A percentile compares a stretch with the other conserved stretches of the same genome.
Evolutionary conservation across 2,888 invertebrate genomes (phyloP).

Genomic region (Bugula neritina): DNA sequence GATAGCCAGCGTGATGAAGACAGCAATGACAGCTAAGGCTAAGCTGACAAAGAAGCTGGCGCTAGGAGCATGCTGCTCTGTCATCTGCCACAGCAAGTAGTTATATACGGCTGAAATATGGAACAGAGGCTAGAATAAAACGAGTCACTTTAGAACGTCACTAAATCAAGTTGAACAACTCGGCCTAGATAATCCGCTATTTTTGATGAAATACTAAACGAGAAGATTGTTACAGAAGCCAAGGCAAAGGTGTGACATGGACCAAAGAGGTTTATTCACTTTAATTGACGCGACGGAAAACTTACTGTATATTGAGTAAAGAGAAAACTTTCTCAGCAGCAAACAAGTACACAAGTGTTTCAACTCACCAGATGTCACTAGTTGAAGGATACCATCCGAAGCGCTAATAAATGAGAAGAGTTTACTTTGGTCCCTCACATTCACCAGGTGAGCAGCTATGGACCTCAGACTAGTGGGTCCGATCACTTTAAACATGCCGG

Average conservation of each 20-base stretch:
- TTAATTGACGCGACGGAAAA: too few relatives aligned
- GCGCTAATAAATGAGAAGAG: slow-evolving; percentile 12
- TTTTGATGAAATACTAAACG: too few relatives aligned
- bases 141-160: too few relatives aligned
- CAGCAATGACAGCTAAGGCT: neutral
- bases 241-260: too few relatives aligned
- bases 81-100: neutral
- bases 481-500: neutral
- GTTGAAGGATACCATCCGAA: neutral
- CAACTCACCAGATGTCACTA: slow-evolving; percentile 9
- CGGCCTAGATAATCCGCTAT: too few relatives aligned
- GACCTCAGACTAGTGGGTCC: slow-evolving; percentile 4
- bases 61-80: neutral
- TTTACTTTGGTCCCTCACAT: neutral
- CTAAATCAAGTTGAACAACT: too few relatives aligned
- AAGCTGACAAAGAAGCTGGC: slow-evolving; percentile 17
- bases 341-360: too few relatives aligned
- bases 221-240: too few relatives aligned
- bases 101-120: neutral
- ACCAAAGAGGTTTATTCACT: too few relatives aligned
- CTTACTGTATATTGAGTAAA: too few relatives aligned
- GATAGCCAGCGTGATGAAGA: neutral
- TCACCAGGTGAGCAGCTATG: neutral
- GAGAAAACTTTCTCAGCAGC: too few relatives aligned
- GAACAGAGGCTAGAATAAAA: too few relatives aligned